phyloP scores from a whole-genome alignment of 1,140 invertebrate species.

The Sycophaga agraensis region DNA sequence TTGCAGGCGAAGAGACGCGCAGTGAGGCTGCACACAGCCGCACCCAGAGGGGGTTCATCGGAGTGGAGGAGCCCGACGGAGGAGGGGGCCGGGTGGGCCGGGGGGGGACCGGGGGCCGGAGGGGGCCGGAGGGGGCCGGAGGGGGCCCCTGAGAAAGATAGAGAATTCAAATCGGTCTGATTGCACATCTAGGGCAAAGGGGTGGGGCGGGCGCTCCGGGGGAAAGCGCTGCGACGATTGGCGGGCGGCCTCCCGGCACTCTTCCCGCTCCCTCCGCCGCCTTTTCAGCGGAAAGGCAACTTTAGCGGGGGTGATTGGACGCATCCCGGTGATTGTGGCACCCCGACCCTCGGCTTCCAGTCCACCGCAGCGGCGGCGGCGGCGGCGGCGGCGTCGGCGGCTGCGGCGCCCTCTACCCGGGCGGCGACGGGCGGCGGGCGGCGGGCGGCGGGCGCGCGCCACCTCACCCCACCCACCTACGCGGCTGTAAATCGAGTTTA shows the following conservation, averaged over 20 bases:
- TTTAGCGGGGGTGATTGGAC: slow-evolving; percentile 62
- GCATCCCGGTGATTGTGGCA: slow-evolving; percentile 68
- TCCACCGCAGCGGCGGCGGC: slow-evolving; percentile 36
- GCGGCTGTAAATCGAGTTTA: slow-evolving; percentile 58
- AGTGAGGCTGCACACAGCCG: not conserved
- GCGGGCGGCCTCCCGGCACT: slow-evolving; percentile 22
- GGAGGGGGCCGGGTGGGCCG: slow-evolving; percentile 17
- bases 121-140: slow-evolving; percentile 34
- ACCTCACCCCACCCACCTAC: slow-evolving; percentile 31
- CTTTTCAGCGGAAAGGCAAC: slow-evolving; percentile 9
- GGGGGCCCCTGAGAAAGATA: slow-evolving; percentile 19
- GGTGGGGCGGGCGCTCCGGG: slow-evolving; percentile 41
- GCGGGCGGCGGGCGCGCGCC: slow-evolving; percentile 2
- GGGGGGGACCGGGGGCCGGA: slow-evolving; percentile 16
- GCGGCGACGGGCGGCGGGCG: not conserved
- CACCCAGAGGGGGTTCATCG: not conserved
- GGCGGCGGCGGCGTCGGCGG: slow-evolving; percentile 2
- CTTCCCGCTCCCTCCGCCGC: slow-evolving; percentile 31
- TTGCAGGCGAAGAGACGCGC: not conserved
- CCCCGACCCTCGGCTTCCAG: slow-evolving; percentile 51
- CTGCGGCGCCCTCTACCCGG: slow-evolving; percentile 13
- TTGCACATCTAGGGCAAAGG: slow-evolving; percentile 58
- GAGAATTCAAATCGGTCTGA: slow-evolving; percentile 43
- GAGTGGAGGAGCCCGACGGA: not conserved
- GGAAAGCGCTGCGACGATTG: slow-evolving; percentile 57